Percentiles rank a stretch among this genome's conserved stretches.
Evolutionary conservation across 1,140 invertebrate genomes (phyloP).

Genomic region (Nasonia longicornis): DNA sequence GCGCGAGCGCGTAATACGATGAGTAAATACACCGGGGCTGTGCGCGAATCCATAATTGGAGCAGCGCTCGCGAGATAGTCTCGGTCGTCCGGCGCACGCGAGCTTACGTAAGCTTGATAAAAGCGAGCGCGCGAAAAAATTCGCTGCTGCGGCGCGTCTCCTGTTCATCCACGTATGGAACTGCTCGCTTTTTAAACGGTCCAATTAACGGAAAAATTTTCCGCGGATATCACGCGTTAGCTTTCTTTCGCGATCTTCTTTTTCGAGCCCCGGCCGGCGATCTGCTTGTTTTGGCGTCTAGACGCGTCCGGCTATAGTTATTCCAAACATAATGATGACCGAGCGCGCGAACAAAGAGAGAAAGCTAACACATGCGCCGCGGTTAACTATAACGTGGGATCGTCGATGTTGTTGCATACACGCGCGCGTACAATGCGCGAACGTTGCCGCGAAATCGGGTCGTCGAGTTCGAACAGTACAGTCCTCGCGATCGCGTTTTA

Average conservation of each 20-base stretch:
- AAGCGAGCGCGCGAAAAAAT: conserved; percentile 45
- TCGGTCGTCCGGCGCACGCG: not conserved
- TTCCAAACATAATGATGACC: not conserved
- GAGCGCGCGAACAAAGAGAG: not conserved
- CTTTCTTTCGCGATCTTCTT: not conserved
- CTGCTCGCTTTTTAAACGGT: not conserved
- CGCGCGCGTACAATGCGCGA: too few relatives aligned
- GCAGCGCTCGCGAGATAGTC: conserved; percentile 40
- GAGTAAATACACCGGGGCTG: conserved; percentile 52
- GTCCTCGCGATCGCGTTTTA: not conserved
- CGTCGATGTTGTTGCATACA: not conserved
- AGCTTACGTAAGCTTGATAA: conserved; percentile 52
- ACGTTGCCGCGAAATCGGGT: not conserved
- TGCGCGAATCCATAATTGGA: conserved; percentile 58
- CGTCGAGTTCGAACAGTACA: not conserved
- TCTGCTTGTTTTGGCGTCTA: not conserved
- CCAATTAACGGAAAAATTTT: conserved; percentile 20
- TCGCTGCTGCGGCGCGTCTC: not conserved
- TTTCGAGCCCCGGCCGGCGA: not conserved
- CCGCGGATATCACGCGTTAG: not conserved
- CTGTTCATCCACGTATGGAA: not conserved
- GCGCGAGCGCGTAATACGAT: conserved; percentile 31
- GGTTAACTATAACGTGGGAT: not conserved
- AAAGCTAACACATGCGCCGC: not conserved
- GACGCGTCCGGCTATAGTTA: not conserved